Base-by-base conservation (phyloP, 2,113 vertebrate genomes). In the Willisornis vidua region DNA sequence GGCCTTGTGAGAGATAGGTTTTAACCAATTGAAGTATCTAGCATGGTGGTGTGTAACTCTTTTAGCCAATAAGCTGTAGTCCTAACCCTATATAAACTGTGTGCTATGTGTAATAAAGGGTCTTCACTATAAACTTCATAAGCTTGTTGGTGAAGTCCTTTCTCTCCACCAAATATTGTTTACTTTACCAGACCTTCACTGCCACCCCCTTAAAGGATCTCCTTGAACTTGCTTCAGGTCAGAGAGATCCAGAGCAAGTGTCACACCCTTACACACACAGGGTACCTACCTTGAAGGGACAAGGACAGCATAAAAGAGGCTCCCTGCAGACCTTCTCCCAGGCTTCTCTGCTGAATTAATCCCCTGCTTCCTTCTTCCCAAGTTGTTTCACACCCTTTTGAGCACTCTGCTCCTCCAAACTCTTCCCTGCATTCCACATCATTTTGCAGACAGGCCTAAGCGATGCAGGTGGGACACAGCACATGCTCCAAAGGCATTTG, bases 351-450 rank as follows among this genome's bases (percentile, higher is more conserved):
- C n/a, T 63, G 45, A 77, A 59, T 20, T 23, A n/a, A 35, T 24
- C 39, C 1, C 6, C 12, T 3, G 7, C 7, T 52, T 46, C 6
- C 10, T 55, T 33, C 8, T 5, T 39, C 9, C 4, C 19, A n/a
- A 2, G 3, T 25, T n/a, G 9, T 52, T 74, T 41, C 0, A 28
- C 37, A 83, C 22, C 12, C 4, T 19, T 59, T 28, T 9, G 25
- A 77, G 26, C 7, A 49, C 19, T 25, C 5, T 7, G 29, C 35
- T 76, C 54, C 39, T 80, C 17, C 7, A 18, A 25, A 19, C 33
- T 33, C 48, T 49, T 49, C 11, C 33, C 23, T 46, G 4, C 4
- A 5, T 12, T 23, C 58, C 45, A 6, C 2, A 2, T 6, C 9
- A 6, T 33, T 39, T 37, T 78, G 71, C 66, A 51, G 25, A 6